Conservation (phyloP, 1,140 invertebrate genomes). For the Aricia agestis region DNA sequence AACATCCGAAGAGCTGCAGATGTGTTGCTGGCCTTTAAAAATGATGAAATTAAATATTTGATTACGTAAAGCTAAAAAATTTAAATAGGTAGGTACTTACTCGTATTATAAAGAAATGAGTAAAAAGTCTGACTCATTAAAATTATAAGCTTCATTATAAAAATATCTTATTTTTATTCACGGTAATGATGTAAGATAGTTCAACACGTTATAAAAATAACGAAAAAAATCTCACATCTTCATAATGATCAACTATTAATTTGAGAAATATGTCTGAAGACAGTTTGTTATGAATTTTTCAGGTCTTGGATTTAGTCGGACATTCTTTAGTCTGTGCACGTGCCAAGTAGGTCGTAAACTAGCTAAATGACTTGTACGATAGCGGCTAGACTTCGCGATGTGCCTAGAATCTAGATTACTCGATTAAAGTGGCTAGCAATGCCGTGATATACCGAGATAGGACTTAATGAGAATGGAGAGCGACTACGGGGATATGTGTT, state of each 20-base stretch:
- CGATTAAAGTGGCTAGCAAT: not conserved
- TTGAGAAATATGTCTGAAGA: not conserved
- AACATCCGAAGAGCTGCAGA: too few species aligned
- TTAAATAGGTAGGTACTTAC: too few species aligned
- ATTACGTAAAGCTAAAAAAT: not conserved
- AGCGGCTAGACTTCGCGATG: slow-evolving; percentile 21
- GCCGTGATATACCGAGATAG: not conserved
- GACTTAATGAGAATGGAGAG: not conserved
- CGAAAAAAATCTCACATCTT: not conserved
- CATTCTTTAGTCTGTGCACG: not conserved
- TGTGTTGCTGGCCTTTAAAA: too few species aligned
- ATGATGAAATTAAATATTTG: not conserved
- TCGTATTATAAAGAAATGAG: too few species aligned
- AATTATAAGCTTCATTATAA: too few species aligned
- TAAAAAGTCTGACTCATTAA: too few species aligned
- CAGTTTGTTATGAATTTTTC: not conserved
- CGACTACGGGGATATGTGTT: not conserved
- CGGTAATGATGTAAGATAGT: too few species aligned
- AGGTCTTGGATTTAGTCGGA: not conserved
- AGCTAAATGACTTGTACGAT: slow-evolving; percentile 26
- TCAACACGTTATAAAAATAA: not conserved
- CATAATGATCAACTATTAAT: not conserved
- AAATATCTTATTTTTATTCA: too few species aligned
- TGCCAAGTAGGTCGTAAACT: slow-evolving; percentile 36
- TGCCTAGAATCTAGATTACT: slow-evolving; percentile 11